These are phyloP conservation scores for Lomographa bimaculata DNA, from an alignment of 2,888 invertebrate genomes.

Conservation along the genomic window DNA sequence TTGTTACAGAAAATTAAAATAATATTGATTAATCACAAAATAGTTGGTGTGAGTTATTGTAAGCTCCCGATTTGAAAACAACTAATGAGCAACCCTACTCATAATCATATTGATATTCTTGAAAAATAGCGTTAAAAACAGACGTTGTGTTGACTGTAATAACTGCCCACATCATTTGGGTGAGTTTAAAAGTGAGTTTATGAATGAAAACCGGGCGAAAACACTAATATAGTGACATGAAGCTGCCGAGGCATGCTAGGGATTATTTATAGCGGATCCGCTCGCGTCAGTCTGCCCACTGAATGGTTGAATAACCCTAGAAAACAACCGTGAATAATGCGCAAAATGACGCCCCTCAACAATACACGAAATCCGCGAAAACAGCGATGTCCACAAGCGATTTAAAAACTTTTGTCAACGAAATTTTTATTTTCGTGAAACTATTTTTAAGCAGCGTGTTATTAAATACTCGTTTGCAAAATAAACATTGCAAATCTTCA, in stretches of 20 bases:
- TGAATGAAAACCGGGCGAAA: constrained; percentile 28
- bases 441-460: constrained; percentile 13
- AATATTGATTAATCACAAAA: too few relatives aligned
- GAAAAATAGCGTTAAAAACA: too few relatives aligned
- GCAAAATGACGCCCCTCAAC: constrained; percentile 15
- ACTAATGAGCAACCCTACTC: too few relatives aligned
- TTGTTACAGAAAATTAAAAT: too few relatives aligned
- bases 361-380: constrained; percentile 7
- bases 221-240: constrained; percentile 38
- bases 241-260: constrained; percentile 29
- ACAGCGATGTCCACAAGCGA: constrained; percentile 2
- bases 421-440: constrained; percentile 10
- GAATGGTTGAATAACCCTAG: constrained; percentile 66
- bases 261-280: constrained; percentile 45
- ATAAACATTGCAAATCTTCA: constrained; percentile 17
- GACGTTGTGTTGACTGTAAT: constrained; percentile 4
- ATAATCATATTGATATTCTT: too few relatives aligned
- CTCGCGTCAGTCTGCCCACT: constrained; percentile 47
- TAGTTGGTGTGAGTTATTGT: too few relatives aligned
- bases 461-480: constrained; percentile 15
- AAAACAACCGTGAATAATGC: constrained; percentile 35
- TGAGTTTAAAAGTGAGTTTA: constrained; percentile 15
- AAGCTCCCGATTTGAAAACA: too few relatives aligned
- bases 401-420: constrained; percentile 14
- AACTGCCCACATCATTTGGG: constrained; percentile 4